Evolutionary conservation across 2,797 vertebrate species (phyloP).

Genomic region (Xenops minutus): DNA sequence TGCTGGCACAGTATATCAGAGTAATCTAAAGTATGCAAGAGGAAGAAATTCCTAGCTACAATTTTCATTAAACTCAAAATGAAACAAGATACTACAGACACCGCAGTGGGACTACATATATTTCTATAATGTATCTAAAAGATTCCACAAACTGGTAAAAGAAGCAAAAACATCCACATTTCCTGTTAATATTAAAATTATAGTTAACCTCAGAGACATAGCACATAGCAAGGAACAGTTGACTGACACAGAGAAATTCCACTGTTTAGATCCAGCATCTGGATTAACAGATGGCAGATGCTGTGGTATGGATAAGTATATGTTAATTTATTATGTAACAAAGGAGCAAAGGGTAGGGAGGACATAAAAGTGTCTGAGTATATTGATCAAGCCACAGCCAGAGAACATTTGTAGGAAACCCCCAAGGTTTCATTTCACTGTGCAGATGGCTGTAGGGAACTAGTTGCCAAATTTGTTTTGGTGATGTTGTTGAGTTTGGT

Average conservation of each 20-base stretch:
- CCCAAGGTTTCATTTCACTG: background rate
- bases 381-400: background rate
- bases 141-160: background rate
- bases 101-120: background rate
- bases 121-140: background rate
- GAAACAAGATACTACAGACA: background rate
- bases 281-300: constrained; percentile 20
- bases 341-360: background rate
- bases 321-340: background rate
- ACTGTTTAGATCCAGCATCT: background rate
- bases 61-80: background rate
- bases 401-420: background rate
- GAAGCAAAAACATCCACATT: background rate
- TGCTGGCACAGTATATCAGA: background rate
- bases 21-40: background rate
- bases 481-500: background rate
- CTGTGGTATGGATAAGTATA: background rate
- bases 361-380: background rate
- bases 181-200: background rate
- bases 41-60: background rate
- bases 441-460: background rate
- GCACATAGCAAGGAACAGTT: background rate
- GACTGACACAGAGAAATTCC: background rate
- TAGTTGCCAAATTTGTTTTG: background rate
- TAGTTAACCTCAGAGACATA: background rate